These are phyloP conservation scores for Amphipoea lucens DNA, from an alignment of 2,888 invertebrate species.

Conservation along the genomic window DNA sequence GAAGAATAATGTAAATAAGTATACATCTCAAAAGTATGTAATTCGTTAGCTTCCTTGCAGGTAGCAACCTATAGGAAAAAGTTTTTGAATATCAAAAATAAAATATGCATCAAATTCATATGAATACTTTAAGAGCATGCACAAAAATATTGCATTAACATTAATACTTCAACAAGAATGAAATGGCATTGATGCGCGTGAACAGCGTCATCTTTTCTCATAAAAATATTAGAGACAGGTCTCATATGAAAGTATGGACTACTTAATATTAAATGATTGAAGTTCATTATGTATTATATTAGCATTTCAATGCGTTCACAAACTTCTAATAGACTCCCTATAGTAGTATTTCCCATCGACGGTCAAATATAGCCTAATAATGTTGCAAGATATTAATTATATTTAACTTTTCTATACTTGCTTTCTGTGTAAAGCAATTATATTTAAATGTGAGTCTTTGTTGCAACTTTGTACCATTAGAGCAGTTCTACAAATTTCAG, in stretches of 20 bases:
- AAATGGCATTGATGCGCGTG: constrained; percentile 66
- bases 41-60: constrained; percentile 83
- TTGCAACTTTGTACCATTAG: constrained; percentile 69
- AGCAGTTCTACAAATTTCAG: constrained; percentile 48
- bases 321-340: constrained; percentile 50
- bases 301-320: constrained; percentile 48
- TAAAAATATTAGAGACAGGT: constrained; percentile 67
- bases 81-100: constrained; percentile 89
- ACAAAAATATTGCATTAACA: constrained; percentile 80
- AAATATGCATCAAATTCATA: constrained; percentile 80
- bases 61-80: constrained; percentile 86
- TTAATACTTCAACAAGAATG: constrained; percentile 71
- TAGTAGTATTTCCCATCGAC: constrained; percentile 42
- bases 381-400: constrained; percentile 39
- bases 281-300: constrained; percentile 38
- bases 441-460: constrained; percentile 63
- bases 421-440: constrained; percentile 40
- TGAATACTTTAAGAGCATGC: constrained; percentile 78
- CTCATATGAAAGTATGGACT: constrained; percentile 58
- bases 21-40: constrained; percentile 85
- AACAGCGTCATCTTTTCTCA: constrained; percentile 46
- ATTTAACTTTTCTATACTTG: constrained; percentile 28
- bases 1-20: constrained; percentile 80
- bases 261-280: constrained; percentile 45
- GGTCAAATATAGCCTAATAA: constrained; percentile 23